Evolutionary conservation across 2,113 vertebrate species (phyloP).

Genomic region (Labeo catla): DNA sequence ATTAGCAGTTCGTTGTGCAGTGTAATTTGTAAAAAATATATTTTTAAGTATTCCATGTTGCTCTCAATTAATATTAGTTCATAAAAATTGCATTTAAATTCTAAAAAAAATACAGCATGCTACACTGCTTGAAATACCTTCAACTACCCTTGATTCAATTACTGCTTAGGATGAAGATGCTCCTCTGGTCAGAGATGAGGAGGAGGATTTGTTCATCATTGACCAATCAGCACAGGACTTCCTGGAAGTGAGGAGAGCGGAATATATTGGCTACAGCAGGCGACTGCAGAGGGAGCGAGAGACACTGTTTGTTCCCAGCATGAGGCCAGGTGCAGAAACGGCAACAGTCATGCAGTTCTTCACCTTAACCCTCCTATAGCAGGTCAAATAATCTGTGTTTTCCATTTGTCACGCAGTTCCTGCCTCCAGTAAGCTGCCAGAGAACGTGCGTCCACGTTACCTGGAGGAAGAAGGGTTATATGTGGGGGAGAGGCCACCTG

Average conservation of each 20-base stretch:
- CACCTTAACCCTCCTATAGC: background rate
- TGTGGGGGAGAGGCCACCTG: conserved; percentile 82
- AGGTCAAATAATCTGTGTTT: background rate
- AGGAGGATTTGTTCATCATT: conserved; percentile 79
- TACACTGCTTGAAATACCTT: no score
- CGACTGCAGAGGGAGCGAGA: conserved; percentile 77
- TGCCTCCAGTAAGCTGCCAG: conserved; percentile 83
- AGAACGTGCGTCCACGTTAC: conserved; percentile 87
- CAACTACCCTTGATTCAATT: background rate
- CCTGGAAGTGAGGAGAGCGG: conserved; percentile 77
- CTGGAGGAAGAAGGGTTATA: conserved; percentile 97
- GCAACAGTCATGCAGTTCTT: background rate
- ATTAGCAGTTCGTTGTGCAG: no score
- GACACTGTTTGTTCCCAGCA: conserved; percentile 84
- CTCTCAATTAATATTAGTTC: no score
- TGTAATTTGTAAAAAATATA: no score
- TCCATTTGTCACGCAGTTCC: conserved; percentile 76
- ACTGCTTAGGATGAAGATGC: conserved; percentile 80
- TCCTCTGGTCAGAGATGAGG: conserved; percentile 70
- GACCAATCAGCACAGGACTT: conserved; percentile 78
- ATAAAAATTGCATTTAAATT: no score
- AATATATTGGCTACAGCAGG: conserved; percentile 77
- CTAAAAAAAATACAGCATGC: no score
- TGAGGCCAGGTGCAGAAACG: conserved; percentile 75
- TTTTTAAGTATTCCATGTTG: no score